Evolutionary conservation across 2,113 vertebrate species (phyloP).

Genomic region (Tetraodon nigroviridis): DNA sequence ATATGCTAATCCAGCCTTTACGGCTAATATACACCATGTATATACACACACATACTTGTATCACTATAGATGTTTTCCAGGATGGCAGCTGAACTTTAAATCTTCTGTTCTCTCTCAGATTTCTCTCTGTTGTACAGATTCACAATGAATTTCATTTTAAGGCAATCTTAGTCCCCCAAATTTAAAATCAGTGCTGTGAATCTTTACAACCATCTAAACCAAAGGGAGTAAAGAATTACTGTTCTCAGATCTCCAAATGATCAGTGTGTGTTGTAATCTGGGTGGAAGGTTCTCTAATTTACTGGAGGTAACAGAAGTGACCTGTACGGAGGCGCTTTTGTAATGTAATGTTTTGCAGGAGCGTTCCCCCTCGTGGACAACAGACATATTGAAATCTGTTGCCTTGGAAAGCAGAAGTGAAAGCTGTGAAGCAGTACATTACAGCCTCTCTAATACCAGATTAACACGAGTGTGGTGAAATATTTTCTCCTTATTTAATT

Average conservation of each 20-base stretch:
- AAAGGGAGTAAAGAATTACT: constrained; percentile 9
- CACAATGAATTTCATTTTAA: constrained; percentile 36
- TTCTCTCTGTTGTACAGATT: constrained; percentile 57
- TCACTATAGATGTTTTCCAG: constrained; percentile 13
- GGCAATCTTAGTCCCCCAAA: neutral
- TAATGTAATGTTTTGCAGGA: constrained; percentile 57
- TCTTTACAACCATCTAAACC: constrained; percentile 41
- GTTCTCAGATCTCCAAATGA: constrained; percentile 15
- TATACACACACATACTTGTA: neutral
- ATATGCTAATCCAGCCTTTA: constrained; percentile 5
- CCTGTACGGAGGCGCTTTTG: constrained; percentile 22
- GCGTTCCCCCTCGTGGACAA: constrained; percentile 53
- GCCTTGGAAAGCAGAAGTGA: neutral
- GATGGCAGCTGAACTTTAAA: constrained; percentile 6
- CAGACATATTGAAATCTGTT: constrained; percentile 4
- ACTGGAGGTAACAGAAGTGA: constrained; percentile 12
- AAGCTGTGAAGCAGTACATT: constrained; percentile 61
- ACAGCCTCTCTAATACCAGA: constrained; percentile 51
- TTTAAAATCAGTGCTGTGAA: constrained; percentile 37
- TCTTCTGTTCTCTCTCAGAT: constrained; percentile 45
- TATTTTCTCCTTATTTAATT: constrained; percentile 88
- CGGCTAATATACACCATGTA: neutral
- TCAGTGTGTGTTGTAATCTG: constrained; percentile 31
- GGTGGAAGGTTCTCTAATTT: constrained; percentile 45
- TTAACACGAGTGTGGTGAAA: constrained; percentile 70